These are phyloP conservation scores for Limanda limanda DNA, from an alignment of 2,113 vertebrate genomes.

Conservation along the genomic window DNA sequence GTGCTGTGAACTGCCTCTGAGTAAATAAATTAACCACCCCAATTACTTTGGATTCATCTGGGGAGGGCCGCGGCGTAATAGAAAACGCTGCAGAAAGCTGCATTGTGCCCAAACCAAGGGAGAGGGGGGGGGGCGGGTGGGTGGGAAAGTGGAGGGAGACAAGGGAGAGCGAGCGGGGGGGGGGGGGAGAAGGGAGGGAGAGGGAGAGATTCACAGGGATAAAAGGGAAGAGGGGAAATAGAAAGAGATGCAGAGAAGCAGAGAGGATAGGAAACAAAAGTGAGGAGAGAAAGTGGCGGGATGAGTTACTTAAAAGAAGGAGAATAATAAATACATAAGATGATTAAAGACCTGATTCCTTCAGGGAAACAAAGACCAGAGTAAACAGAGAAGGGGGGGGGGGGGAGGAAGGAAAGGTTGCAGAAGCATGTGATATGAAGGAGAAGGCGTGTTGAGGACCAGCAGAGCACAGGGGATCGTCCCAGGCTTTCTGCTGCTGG, in stretches of 20 bases:
- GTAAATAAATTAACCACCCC: conserved; percentile 99
- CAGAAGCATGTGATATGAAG: conserved; percentile 51
- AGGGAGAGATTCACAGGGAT: conserved; percentile 49
- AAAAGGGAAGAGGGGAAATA: conserved; percentile 38
- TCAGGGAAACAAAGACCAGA: not conserved
- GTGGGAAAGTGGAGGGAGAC: conserved; percentile 40
- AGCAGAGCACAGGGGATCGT: conserved; percentile 60
- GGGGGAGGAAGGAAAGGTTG: not conserved
- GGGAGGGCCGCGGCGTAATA: conserved; percentile 90
- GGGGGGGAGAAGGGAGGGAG: conserved; percentile 13
- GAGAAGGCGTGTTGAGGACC: conserved; percentile 40
- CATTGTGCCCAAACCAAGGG: conserved; percentile 75
- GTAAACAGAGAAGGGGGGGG: not conserved
- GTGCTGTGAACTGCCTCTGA: conserved; percentile 99
- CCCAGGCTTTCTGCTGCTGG: conserved; percentile 62
- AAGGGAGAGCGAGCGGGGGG: conserved; percentile 5
- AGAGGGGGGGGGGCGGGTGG: conserved; percentile 30
- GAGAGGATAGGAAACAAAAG: not conserved
- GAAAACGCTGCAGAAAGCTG: conserved; percentile 92
- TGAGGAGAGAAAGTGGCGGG: not conserved
- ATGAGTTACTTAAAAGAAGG: not conserved
- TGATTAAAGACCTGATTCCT: not conserved
- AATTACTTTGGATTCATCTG: conserved; percentile 99
- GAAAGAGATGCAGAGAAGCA: conserved; percentile 12
- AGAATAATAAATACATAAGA: not conserved